phyloP scores from a whole-genome alignment of 2,797 vertebrate species.

The Rhinoraja longicauda region DNA sequence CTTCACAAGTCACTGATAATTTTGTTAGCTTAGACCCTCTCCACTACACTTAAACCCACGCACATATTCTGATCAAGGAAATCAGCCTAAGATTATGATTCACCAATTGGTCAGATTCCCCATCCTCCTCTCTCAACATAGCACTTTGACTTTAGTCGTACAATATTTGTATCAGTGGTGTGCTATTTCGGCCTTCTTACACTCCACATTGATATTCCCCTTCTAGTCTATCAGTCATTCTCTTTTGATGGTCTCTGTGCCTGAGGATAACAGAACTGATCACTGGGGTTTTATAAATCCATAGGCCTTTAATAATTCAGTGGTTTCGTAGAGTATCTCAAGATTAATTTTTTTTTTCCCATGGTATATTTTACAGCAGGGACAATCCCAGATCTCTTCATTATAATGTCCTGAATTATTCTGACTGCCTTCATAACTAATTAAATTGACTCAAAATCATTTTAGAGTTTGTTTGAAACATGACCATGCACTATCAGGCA shows the following conservation, averaged over 20 bases:
- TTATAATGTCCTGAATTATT: background rate
- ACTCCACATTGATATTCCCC: background rate
- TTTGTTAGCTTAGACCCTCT: background rate
- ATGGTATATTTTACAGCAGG: background rate
- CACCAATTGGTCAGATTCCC: too few species aligned
- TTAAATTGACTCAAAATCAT: slow-evolving; percentile 28
- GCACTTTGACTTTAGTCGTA: background rate
- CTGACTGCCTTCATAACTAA: slow-evolving; percentile 8
- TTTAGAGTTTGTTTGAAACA: slow-evolving; percentile 7
- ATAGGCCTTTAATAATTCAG: background rate
- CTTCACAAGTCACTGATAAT: background rate
- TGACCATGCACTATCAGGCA: too few species aligned
- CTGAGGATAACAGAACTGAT: background rate
- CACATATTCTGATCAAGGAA: background rate
- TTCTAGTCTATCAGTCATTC: background rate
- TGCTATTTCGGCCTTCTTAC: background rate
- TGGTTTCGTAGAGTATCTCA: background rate
- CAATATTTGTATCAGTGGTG: background rate
- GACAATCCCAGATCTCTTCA: background rate
- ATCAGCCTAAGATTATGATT: background rate
- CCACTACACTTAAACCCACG: background rate
- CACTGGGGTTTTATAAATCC: background rate
- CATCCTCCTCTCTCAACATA: background rate
- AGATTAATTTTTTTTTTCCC: background rate
- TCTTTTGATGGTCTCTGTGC: background rate